Conservation (phyloP, 2,888 invertebrate species). For the Corythucha ciliata region DNA sequence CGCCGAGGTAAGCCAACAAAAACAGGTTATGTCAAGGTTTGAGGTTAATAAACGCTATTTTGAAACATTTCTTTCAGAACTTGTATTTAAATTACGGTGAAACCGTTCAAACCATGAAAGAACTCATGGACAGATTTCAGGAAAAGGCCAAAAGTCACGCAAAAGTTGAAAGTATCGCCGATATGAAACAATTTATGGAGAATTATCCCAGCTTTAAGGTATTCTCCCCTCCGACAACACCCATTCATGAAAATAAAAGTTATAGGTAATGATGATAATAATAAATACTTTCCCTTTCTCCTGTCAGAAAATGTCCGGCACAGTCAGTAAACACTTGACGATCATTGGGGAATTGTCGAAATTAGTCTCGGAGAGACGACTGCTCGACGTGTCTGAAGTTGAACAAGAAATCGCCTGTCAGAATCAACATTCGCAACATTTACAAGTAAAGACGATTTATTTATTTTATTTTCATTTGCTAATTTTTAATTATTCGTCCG, state of each 20-base stretch:
- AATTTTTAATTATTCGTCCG: neutral
- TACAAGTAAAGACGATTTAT: conserved; percentile 44
- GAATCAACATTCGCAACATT: conserved; percentile 66
- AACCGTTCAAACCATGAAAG: conserved; percentile 93
- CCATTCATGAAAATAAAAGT: neutral
- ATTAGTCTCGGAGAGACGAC: conserved; percentile 61
- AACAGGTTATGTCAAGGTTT: too few relatives aligned
- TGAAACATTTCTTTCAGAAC: conserved; percentile 50
- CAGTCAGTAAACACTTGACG: conserved; percentile 94
- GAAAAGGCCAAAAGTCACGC: conserved; percentile 89
- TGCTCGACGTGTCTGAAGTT: conserved; percentile 85
- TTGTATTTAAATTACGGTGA: conserved; percentile 96
- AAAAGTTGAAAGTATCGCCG: conserved; percentile 94
- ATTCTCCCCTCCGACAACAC: conserved; percentile 21
- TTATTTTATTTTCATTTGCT: neutral
- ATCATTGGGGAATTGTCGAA: conserved; percentile 91
- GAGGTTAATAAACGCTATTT: conserved; percentile 21
- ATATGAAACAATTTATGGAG: conserved; percentile 98
- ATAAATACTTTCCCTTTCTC: conserved; percentile 2
- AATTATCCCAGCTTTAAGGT: conserved; percentile 94
- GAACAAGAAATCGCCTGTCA: conserved; percentile 91
- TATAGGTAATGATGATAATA: too few relatives aligned
- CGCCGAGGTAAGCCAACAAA: conserved; percentile 53
- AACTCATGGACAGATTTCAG: conserved; percentile 96
- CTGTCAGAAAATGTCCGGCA: conserved; percentile 73